phyloP scores from a whole-genome alignment of 2,888 invertebrate species.

The Hirtodrosophila cameraria region DNA sequence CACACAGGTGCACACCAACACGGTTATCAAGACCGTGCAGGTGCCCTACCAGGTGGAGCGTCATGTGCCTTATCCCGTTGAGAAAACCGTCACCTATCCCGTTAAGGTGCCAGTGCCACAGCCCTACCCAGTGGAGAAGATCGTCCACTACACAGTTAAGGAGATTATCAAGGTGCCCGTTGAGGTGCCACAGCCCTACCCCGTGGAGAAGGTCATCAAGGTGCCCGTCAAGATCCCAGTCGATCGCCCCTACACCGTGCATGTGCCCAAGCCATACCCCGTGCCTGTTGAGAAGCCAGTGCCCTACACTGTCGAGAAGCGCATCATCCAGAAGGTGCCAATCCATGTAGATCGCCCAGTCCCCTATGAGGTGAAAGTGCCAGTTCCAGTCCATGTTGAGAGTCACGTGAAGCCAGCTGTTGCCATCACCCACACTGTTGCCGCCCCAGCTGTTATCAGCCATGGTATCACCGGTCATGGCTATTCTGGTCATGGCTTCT shows the following conservation, averaged over 20 bases:
- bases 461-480: slow-evolving; percentile 46
- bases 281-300: slow-evolving; percentile 86
- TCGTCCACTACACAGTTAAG: slow-evolving; percentile 90
- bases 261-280: slow-evolving; percentile 87
- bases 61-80: slow-evolving; percentile 90
- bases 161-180: slow-evolving; percentile 89
- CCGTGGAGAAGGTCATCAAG: slow-evolving; percentile 87
- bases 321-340: slow-evolving; percentile 86
- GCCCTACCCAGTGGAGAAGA: slow-evolving; percentile 92
- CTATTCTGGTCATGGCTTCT: slow-evolving; percentile 43
- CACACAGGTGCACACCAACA: slow-evolving; percentile 87
- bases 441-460: slow-evolving; percentile 62
- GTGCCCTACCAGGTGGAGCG: slow-evolving; percentile 89
- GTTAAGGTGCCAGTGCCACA: slow-evolving; percentile 92
- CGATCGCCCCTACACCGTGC: slow-evolving; percentile 88
- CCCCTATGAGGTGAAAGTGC: slow-evolving; percentile 89
- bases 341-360: slow-evolving; percentile 88
- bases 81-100: slow-evolving; percentile 91
- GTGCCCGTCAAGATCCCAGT: slow-evolving; percentile 88
- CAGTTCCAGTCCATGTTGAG: slow-evolving; percentile 83
- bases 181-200: slow-evolving; percentile 85
- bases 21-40: slow-evolving; percentile 88
- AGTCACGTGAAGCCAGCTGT: slow-evolving; percentile 77
- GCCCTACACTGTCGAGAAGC: slow-evolving; percentile 87
- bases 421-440: slow-evolving; percentile 60